Base-by-base conservation (phyloP, 1,140 invertebrate genomes). In the Pogonognathellus flavescens region DNA sequence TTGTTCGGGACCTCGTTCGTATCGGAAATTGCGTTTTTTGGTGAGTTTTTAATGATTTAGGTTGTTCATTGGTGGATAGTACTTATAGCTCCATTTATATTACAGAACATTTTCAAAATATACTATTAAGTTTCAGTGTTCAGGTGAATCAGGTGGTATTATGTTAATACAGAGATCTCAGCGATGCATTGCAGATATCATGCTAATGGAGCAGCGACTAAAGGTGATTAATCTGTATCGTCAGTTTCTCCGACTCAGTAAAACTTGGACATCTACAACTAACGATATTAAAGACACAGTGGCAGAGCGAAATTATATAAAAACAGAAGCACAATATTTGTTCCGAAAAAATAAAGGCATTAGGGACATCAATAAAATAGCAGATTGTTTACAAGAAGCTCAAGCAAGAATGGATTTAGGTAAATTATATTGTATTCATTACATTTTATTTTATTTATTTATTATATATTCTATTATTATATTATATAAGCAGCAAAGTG, bases 351-450 rank as follows among this genome's bases (percentile, higher is more conserved):
- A 89, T 80, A 84, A 84, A 84, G 53, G 84, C 31, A 72, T 89
- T 10, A 82, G 84, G 25, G 87, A 88, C 20, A 50, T 80, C n/a
- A 80, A 84, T 82, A 84, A 81, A 50, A 89, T 89, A 53, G 22
- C 14, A 31, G 84, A 89, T 49, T 86, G 85, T 72, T 84, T 89
- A 16, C 84, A 84, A 25, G 88, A 89, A 86, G 89, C 76, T 22
- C 85, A 89, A 86, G 88, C 88, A 25, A 83, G 89, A 80, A 20
- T 89, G 1, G 88, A 89, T 31, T 87, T 89, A 80, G 89, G 89
- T n/a, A n/a, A n/a, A n/a, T n/a, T n/a, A n/a, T n/a, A n/a, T n/a
- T n/a, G n/a, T n/a, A n/a, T n/a, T n/a, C n/a, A n/a, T n/a, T n/a
- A n/a, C n/a, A n/a, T n/a, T n/a, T n/a, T n/a, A n/a, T n/a, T n/a